Conservation (phyloP, 2,797 vertebrate species). For the Hydrocynus forskahlii region DNA sequence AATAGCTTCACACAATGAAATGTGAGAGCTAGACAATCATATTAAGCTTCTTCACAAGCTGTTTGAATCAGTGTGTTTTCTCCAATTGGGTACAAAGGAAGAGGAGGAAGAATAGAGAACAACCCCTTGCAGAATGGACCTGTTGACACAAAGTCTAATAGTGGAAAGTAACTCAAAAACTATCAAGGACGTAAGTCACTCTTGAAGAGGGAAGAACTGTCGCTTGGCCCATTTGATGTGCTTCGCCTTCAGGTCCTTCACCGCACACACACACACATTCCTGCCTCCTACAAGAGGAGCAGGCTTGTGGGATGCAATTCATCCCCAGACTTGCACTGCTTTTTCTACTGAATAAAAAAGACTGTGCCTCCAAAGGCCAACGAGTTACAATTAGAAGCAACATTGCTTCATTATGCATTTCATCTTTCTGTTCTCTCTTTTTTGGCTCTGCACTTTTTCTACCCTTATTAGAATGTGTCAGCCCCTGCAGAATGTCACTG, state of each 20-base stretch:
- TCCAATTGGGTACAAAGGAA: background rate
- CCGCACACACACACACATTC: slow-evolving; percentile 47
- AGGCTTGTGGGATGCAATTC: slow-evolving; percentile 8
- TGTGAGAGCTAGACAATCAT: background rate
- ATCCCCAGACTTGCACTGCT: background rate
- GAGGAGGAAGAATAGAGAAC: slow-evolving; percentile 3
- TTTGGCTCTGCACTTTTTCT: background rate
- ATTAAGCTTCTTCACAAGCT: background rate
- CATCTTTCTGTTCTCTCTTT: slow-evolving; percentile 26
- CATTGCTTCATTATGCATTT: slow-evolving; percentile 65
- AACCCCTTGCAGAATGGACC: background rate
- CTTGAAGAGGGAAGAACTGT: slow-evolving; percentile 50
- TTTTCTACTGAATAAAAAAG: background rate
- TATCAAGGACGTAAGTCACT: slow-evolving; percentile 41
- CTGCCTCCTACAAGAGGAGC: slow-evolving; percentile 16
- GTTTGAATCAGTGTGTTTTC: background rate
- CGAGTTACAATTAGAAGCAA: slow-evolving; percentile 50
- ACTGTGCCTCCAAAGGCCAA: background rate
- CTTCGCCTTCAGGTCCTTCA: slow-evolving; percentile 62
- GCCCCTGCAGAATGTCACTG: slow-evolving; percentile 73
- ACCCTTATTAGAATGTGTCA: slow-evolving; percentile 61
- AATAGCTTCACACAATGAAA: background rate
- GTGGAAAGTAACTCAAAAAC: slow-evolving; percentile 50
- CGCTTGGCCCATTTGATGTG: slow-evolving; percentile 33
- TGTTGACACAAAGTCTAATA: slow-evolving; percentile 29